phyloP scores from a whole-genome alignment of 2,888 invertebrate genomes.

The Habroteleia sp. region DNA sequence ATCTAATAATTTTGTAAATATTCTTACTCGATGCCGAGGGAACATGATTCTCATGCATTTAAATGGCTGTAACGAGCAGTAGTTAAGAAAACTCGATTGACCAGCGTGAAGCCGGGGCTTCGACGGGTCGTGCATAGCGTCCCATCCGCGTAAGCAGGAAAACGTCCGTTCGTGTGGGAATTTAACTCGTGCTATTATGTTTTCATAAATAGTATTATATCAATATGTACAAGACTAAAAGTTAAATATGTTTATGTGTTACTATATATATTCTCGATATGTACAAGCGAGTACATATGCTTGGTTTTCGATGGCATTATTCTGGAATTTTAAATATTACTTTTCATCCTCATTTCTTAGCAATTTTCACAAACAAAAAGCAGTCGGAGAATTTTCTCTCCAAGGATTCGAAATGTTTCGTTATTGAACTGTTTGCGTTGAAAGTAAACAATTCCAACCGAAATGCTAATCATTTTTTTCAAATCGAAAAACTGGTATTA shows the following conservation, averaged over 20 bases:
- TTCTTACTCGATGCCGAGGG: constrained; percentile 26
- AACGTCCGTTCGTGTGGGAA: constrained; percentile 52
- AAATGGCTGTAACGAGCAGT: constrained; percentile 48
- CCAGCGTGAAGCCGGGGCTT: constrained; percentile 40
- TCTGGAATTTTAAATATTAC: no score
- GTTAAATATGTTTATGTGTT: constrained; percentile 2
- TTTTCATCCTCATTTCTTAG: no score
- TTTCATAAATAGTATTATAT: constrained; percentile 33
- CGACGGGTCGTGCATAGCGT: constrained; percentile 37
- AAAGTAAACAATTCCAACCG: no score
- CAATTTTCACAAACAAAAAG: no score
- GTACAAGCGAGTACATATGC: no score
- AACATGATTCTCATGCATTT: constrained; percentile 57
- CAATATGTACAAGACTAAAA: constrained; percentile 1
- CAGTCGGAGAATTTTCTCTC: no score
- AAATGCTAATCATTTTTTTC: no score
- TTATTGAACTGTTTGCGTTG: no score
- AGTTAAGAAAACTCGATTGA: constrained; percentile 59
- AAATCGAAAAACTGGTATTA: no score
- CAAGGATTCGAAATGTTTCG: no score
- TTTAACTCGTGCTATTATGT: constrained; percentile 16
- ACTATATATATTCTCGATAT: no score
- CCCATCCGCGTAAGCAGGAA: constrained; percentile 37
- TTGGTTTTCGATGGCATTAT: no score
- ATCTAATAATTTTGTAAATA: constrained; percentile 47